Percentiles rank a stretch among this genome's conserved stretches.
Conservation (phyloP, 1,140 invertebrate genomes). For the Heliconius nattereri region DNA sequence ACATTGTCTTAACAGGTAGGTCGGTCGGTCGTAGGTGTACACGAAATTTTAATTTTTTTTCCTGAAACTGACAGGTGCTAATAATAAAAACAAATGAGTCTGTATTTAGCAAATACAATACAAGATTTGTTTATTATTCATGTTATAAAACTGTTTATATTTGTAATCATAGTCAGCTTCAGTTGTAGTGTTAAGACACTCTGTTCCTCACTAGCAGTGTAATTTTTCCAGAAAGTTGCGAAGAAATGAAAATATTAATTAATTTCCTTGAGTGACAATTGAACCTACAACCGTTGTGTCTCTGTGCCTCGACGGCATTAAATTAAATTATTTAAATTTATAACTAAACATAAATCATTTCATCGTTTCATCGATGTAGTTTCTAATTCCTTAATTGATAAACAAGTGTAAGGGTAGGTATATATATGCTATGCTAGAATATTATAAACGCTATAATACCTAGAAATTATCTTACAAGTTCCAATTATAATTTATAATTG, state of each 20-base stretch:
- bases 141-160: not conserved
- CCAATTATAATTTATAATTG: conserved; percentile 6
- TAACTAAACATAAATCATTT: too few species aligned
- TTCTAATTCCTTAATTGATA: not conserved
- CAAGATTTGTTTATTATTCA: not conserved
- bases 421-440: not conserved
- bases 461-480: not conserved
- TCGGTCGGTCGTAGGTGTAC: too few species aligned
- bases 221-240: too few species aligned
- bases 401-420: not conserved
- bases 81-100: not conserved
- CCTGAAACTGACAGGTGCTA: conserved; percentile 11
- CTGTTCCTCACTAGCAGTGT: too few species aligned
- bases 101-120: not conserved
- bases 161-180: too few species aligned
- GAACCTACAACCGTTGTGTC: too few species aligned
- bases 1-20: too few species aligned
- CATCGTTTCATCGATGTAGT: too few species aligned
- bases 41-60: too few species aligned
- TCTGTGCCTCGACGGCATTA: too few species aligned
- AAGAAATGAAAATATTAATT: not conserved
- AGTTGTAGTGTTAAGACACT: too few species aligned
- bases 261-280: not conserved
- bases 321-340: too few species aligned
- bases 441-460: not conserved